phyloP scores from a whole-genome alignment of 1,140 invertebrate genomes.

The Saxidomus purpurata region DNA sequence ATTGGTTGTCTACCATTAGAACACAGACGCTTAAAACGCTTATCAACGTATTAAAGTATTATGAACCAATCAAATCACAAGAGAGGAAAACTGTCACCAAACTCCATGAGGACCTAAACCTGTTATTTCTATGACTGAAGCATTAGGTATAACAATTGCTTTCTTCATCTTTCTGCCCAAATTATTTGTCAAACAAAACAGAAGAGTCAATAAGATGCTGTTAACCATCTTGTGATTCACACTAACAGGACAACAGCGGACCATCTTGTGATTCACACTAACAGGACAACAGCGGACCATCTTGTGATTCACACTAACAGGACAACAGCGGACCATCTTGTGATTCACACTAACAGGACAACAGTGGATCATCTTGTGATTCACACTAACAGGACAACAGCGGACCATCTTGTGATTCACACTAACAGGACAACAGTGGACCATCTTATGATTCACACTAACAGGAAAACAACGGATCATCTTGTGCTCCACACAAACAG shows the following conservation, averaged over 20 bases:
- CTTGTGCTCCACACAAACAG: not conserved
- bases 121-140: not conserved
- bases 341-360: not conserved
- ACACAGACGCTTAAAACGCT: no score
- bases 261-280: not conserved
- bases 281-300: not conserved
- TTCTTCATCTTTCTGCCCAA: not conserved
- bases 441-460: not conserved
- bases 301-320: not conserved
- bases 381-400: not conserved
- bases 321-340: not conserved
- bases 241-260: not conserved
- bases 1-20: no score
- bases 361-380: not conserved
- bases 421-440: not conserved
- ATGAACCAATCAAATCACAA: no score
- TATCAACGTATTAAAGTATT: no score
- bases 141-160: not conserved
- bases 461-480: not conserved
- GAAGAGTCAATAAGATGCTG: not conserved
- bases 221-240: not conserved
- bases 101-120: no score
- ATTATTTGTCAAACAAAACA: not conserved
- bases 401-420: not conserved
- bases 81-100: no score